Conservation (phyloP, 2,888 invertebrate species). For the Leptinotarsa tumamoca region DNA sequence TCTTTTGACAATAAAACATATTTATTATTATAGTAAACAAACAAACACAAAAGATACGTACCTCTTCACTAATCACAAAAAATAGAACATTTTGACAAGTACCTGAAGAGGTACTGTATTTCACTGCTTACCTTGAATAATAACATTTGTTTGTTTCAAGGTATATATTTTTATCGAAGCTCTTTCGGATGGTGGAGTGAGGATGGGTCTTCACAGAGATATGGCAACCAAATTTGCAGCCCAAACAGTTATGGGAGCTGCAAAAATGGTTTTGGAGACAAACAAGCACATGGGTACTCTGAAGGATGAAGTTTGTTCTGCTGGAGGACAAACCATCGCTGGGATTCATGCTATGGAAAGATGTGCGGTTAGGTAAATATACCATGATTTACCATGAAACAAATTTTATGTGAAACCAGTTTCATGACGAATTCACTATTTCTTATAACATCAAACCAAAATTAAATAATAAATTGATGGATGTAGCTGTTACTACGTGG, state of each 20-base stretch:
- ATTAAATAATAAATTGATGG: no score
- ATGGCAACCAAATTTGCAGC: constrained; percentile 85
- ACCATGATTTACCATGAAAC: not conserved
- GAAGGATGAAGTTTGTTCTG: constrained; percentile 89
- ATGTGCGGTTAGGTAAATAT: constrained; percentile 77
- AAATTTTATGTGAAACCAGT: not conserved
- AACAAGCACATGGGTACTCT: constrained; percentile 82
- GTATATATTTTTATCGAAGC: constrained; percentile 91
- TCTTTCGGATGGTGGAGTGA: constrained; percentile 92
- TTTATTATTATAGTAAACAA: no score
- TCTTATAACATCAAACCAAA: no score
- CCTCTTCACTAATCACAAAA: no score
- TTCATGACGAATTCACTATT: not conserved
- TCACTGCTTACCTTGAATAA: constrained; percentile 13
- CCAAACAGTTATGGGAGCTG: constrained; percentile 83
- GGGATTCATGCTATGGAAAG: constrained; percentile 87
- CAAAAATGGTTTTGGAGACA: constrained; percentile 82
- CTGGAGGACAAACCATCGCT: constrained; percentile 90
- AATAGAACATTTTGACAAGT: no score
- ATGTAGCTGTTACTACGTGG: no score
- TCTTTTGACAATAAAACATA: no score
- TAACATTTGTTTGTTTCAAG: constrained; percentile 64
- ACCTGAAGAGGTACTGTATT: no score
- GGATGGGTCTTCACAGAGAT: constrained; percentile 86
- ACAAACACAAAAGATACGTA: no score